phyloP scores from a whole-genome alignment of 2,888 invertebrate genomes.

The Aphidoletes aphidimyza region DNA sequence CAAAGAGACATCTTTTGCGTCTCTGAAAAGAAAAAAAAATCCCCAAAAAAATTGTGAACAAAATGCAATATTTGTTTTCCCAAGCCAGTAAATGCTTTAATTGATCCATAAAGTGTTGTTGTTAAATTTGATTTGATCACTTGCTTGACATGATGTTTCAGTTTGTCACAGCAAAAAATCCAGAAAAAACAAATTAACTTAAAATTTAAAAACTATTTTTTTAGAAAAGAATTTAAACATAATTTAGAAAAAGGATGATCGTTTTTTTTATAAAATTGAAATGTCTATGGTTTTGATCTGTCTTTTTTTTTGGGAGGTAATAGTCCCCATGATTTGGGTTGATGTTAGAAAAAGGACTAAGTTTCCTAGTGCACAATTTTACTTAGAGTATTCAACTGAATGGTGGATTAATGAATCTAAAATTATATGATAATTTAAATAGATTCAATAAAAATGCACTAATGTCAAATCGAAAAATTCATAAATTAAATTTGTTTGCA shows the following conservation, averaged over 20 bases:
- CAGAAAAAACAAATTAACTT: conserved; percentile 2
- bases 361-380: not conserved
- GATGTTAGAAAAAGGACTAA: not conserved
- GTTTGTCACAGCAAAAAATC: conserved; percentile 16
- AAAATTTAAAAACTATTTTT: conserved; percentile 27
- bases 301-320: not conserved
- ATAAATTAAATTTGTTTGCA: no score
- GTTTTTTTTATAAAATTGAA: conserved; percentile 7
- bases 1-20: no score
- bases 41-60: not conserved
- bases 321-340: not conserved
- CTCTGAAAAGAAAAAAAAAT: no score
- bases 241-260: conserved; percentile 17
- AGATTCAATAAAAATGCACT: no score
- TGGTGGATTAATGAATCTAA: no score
- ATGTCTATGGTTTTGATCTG: not conserved
- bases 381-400: no score
- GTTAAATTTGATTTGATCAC: conserved; percentile 44
- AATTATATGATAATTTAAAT: no score
- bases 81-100: conserved; percentile 52
- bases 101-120: conserved; percentile 22
- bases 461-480: no score
- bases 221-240: not conserved
- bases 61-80: not conserved
- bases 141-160: not conserved